Evolutionary conservation across 2,888 invertebrate genomes (phyloP).

Genomic region (Idaea dimidiata): DNA sequence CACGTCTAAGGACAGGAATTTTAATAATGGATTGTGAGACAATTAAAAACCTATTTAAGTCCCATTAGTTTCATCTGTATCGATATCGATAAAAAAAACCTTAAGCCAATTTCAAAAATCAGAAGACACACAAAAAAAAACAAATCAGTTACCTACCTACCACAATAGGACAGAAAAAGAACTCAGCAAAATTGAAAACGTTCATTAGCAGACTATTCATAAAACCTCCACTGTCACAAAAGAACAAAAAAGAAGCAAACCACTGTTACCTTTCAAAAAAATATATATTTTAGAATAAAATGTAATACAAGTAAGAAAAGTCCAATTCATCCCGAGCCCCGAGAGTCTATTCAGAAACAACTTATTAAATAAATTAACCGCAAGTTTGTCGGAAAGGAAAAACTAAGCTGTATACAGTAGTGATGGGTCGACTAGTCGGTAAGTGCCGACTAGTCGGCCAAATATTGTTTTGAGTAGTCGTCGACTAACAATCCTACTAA

Average conservation of each 20-base stretch:
- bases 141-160: neutral
- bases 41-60: no score
- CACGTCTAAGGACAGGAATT: no score
- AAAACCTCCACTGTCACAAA: constrained; percentile 41
- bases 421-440: no score
- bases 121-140: neutral
- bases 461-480: no score
- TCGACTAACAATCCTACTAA: no score
- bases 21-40: no score
- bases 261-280: constrained; percentile 41
- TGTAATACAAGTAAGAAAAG: constrained; percentile 59
- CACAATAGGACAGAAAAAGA: neutral
- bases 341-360: constrained; percentile 71
- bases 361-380: constrained; percentile 80
- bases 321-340: constrained; percentile 64
- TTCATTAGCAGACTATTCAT: constrained; percentile 37
- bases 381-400: constrained; percentile 72
- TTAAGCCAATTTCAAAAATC: no score
- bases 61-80: no score
- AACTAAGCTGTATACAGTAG: constrained; percentile 51
- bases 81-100: no score
- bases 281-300: constrained; percentile 12
- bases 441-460: no score
- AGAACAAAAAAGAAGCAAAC: constrained; percentile 35
- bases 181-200: neutral